Conservation (phyloP, 2,797 vertebrate genomes). For the Tolypeutes matacus region DNA sequence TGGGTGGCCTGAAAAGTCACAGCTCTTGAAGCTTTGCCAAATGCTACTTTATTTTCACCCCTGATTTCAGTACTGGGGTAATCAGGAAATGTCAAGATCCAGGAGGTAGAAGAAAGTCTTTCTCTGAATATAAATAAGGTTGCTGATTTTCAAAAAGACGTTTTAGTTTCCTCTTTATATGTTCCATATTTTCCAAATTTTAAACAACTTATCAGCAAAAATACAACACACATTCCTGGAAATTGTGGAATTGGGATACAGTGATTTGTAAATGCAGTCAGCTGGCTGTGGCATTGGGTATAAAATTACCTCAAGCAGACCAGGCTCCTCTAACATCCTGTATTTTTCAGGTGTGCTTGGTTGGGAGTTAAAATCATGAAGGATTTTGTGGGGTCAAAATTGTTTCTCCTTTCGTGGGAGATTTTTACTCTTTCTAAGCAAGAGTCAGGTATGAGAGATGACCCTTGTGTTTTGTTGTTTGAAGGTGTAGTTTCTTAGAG, state of each 20-base stretch:
- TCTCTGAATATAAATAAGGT: neutral
- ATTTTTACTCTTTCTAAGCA: neutral
- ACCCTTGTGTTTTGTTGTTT: neutral
- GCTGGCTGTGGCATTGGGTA: neutral
- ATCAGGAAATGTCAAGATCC: neutral
- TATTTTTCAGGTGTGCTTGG: neutral
- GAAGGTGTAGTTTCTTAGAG: neutral
- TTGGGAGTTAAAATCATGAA: neutral
- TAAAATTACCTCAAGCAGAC: neutral
- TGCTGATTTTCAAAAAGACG: neutral
- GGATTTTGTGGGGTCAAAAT: neutral
- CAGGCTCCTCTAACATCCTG: neutral
- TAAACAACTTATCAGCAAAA: neutral
- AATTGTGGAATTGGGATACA: neutral
- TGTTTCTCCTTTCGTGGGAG: neutral
- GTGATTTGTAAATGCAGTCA: neutral
- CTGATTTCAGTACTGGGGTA: neutral
- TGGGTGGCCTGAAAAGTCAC: neutral
- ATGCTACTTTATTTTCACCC: neutral
- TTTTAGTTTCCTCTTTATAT: neutral
- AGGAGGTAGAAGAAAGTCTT: neutral
- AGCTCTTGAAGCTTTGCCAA: neutral
- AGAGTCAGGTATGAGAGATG: neutral
- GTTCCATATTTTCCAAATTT: neutral
- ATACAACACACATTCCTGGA: neutral